Evolutionary conservation across 1,140 invertebrate species (phyloP).

Genomic region (Apocrypta bakeri): DNA sequence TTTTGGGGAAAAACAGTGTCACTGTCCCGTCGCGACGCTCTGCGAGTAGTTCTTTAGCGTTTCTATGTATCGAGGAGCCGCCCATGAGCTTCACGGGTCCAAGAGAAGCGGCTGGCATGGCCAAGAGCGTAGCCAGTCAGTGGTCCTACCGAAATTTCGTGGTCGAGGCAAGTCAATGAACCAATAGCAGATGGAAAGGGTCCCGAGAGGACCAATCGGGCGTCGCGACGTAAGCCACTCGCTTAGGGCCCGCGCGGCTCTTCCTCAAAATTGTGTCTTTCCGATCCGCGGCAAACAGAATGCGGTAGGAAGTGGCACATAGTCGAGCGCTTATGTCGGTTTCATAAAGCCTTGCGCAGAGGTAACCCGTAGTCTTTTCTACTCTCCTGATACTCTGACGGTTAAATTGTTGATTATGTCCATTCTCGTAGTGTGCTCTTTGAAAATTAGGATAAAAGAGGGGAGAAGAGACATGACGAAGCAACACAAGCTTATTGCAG

Average conservation of each 20-base stretch:
- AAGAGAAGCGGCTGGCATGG: conserved; percentile 30
- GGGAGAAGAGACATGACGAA: conserved; percentile 40
- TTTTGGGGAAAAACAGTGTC: conserved; percentile 74
- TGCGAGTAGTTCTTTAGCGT: neutral
- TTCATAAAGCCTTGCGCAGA: neutral
- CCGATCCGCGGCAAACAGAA: conserved; percentile 71
- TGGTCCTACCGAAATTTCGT: conserved; percentile 65
- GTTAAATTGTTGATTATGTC: conserved; percentile 76
- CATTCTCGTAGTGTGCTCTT: conserved; percentile 69
- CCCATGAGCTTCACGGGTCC: conserved; percentile 4
- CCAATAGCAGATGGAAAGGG: conserved; percentile 68
- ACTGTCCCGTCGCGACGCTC: conserved; percentile 63
- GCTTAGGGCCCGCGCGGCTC: conserved; percentile 73
- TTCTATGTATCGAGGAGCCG: neutral
- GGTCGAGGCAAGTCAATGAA: conserved; percentile 57
- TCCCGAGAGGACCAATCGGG: conserved; percentile 67
- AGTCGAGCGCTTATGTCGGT: neutral
- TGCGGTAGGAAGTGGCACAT: conserved; percentile 38
- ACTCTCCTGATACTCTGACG: conserved; percentile 61
- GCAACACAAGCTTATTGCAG: neutral
- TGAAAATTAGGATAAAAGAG: conserved; percentile 57
- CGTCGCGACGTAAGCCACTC: conserved; percentile 66
- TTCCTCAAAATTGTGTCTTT: conserved; percentile 76
- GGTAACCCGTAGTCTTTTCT: conserved; percentile 52
- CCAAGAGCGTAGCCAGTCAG: conserved; percentile 22